Conservation (phyloP, 2,888 invertebrate species). For the Asteroscopus sphinx region DNA sequence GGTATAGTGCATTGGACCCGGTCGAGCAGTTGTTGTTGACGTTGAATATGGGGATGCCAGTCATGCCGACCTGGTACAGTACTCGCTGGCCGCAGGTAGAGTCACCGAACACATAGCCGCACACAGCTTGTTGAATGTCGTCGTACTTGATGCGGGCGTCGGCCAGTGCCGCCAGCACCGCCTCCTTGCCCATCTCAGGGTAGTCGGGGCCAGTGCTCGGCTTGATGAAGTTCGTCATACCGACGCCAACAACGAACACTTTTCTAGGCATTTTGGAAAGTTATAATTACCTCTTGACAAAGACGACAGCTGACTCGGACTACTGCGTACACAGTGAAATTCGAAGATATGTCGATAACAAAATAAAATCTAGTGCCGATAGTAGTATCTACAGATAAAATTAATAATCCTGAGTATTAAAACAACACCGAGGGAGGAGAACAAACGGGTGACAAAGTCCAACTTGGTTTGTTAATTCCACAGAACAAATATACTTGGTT, state of each 20-base stretch:
- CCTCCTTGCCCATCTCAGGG: constrained; percentile 98
- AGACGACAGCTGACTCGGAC: constrained; percentile 71
- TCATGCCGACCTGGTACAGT: constrained; percentile 97
- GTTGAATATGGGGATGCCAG: constrained; percentile 98
- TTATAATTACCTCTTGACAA: constrained; percentile 82
- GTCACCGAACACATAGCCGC: constrained; percentile 98
- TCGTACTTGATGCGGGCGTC: constrained; percentile 95
- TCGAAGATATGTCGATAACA: constrained; percentile 42
- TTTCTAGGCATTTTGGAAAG: constrained; percentile 84
- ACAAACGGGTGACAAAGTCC: constrained; percentile 33
- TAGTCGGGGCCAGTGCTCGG: constrained; percentile 97
- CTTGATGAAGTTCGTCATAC: constrained; percentile 99
- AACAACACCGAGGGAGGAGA: constrained; percentile 34
- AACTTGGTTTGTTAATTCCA: constrained; percentile 1
- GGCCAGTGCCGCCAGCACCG: constrained; percentile 95
- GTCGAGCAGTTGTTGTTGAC: constrained; percentile 99
- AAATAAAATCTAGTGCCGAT: constrained; percentile 28
- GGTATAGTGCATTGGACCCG: constrained; percentile 96
- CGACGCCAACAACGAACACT: constrained; percentile 98
- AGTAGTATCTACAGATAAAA: constrained; percentile 48
- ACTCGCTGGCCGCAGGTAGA: constrained; percentile 98
- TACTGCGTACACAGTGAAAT: constrained; percentile 59
- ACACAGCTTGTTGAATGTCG: constrained; percentile 96
- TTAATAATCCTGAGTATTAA: constrained; percentile 32
- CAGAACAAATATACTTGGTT: neutral